Evolutionary conservation across 2,888 invertebrate species (phyloP), one percentile per base, ranked within the genome.

Genomic region (Ligdia adustata): DNA sequence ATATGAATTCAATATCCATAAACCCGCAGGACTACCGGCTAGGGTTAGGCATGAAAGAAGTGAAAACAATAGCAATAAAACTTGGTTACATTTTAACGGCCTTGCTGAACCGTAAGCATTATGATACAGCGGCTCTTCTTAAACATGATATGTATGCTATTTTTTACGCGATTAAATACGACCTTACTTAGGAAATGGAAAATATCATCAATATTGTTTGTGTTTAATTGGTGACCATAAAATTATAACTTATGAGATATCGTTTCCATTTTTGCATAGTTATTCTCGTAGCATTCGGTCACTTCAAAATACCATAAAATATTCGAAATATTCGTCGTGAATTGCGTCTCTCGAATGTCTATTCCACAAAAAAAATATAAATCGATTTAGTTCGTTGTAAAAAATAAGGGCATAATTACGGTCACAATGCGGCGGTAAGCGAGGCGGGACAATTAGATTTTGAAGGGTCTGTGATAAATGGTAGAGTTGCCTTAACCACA

Each of bases 391-490:
- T 75, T 78, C 14, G 69, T 69, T 72, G 74, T 79, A 86, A 85
- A 67, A 86, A 87, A 81, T 82, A 83, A 82, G 83, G 84, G 79
- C 75, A 72, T 89, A 88, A 90, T 90, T 87, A 89, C 73, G 84
- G 82, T 83, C 86, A 89, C 88, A 84, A 85, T 79, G 77, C 78
- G 65, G 75, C 76, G 82, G 88, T 86, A 83, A 82, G 82, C 79
- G 79, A 80, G 74, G 79, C 81, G 79, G 86, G 88, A 89, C 90
- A 89, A 90, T 90, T 90, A 90, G 85, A 83, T 84, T 89, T 87
- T 90, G 89, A 90, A 89, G 80, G 86, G 75, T 71, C 75, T 61
- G 74, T 90, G 89, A 90, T 90, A 88, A 88, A 90, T 89, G 84
- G 82, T 77, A 72, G 69, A 73, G 75, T 73, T 72, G 72, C 66